Conservation (phyloP, 2,797 vertebrate species). For the Alfaro cultratus region DNA sequence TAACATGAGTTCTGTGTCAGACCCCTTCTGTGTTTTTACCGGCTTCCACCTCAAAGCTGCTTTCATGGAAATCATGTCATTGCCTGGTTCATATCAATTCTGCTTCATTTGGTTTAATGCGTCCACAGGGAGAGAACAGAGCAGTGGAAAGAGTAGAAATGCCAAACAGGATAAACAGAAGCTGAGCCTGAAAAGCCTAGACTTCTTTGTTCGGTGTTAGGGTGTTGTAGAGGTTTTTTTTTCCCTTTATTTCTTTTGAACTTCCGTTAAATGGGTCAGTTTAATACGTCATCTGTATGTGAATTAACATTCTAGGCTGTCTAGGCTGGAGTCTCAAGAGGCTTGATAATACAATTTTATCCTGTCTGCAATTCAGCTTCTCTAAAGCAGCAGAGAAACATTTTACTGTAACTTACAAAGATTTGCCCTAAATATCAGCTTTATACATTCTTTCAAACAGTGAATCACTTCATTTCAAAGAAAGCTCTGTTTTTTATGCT, state of each 20-base stretch:
- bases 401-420: neutral
- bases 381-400: neutral
- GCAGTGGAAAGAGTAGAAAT: neutral
- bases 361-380: neutral
- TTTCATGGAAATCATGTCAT: no score
- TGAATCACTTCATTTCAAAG: neutral
- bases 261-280: neutral
- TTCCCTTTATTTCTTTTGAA: neutral
- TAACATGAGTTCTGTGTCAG: no score
- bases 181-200: neutral
- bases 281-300: neutral
- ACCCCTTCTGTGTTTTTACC: no score
- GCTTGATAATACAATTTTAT: neutral
- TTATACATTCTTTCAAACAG: neutral
- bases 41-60: no score
- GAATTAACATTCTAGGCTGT: neutral
- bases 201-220: neutral
- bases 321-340: neutral
- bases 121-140: neutral
- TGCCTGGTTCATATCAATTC: neutral
- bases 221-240: neutral
- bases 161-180: neutral
- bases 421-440: neutral
- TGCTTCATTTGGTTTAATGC: neutral
- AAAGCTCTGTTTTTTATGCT: neutral